A percentile compares a stretch with the other conserved stretches of the same genome.
phyloP scores from a whole-genome alignment of 2,888 invertebrate species.

The Antheraea assamensis region DNA sequence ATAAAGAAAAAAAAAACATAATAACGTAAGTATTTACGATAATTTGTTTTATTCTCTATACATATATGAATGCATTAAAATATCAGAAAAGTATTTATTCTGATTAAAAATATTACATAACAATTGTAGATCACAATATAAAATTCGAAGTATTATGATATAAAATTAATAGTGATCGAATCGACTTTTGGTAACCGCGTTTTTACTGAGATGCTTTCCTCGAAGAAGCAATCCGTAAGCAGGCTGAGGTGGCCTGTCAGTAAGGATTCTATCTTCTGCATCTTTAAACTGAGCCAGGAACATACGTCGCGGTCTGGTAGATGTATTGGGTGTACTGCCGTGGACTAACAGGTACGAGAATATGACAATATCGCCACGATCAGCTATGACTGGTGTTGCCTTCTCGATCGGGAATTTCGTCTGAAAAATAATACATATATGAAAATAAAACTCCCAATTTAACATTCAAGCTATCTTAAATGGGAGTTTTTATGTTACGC shows the following conservation, averaged over 20 bases:
- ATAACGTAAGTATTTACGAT: no score
- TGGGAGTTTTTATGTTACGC: no score
- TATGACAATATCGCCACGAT: conserved; percentile 80
- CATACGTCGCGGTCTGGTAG: conserved; percentile 75
- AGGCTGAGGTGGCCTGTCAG: conserved; percentile 65
- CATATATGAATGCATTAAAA: no score
- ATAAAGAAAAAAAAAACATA: no score
- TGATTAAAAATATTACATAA: not conserved
- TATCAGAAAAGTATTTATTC: no score
- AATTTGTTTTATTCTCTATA: no score
- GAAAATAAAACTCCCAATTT: not conserved
- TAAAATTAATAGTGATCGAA: conserved; percentile 3
- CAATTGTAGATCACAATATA: not conserved
- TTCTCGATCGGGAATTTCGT: conserved; percentile 70
- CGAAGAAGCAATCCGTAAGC: conserved; percentile 81
- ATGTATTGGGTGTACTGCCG: conserved; percentile 80
- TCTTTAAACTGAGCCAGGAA: conserved; percentile 77
- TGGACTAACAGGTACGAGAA: conserved; percentile 83
- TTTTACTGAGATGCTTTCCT: conserved; percentile 61
- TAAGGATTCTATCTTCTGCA: conserved; percentile 77
- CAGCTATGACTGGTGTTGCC: conserved; percentile 76
- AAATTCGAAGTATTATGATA: not conserved
- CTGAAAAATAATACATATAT: conserved; percentile 37
- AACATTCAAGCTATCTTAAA: no score
- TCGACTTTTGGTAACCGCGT: not conserved